Base-by-base conservation (phyloP, 1,140 invertebrate genomes). In the Archivesica marissinica region DNA sequence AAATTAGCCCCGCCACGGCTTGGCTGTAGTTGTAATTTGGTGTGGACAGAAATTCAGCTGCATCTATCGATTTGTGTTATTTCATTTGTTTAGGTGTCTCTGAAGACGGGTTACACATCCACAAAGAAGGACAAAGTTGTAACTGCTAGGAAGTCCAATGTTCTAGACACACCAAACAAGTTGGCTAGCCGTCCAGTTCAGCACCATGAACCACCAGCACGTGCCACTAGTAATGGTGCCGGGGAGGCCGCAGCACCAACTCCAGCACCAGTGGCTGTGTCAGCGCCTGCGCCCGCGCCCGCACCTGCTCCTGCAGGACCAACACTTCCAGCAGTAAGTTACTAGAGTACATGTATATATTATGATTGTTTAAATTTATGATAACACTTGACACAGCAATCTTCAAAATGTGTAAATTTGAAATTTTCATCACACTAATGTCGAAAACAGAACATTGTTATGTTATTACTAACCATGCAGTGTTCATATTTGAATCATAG, bases 41-140 rank as follows among this genome's bases (percentile, higher is more conserved):
- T n/a, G n/a, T n/a, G n/a, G n/a, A n/a, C n/a, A n/a, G n/a, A n/a
- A n/a, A n/a, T 44, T 47, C 23, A 41, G 47, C 20, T 44, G 13
- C 13, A 47, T 47, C 38, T 25, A 13, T 9, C 20, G 3, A 47
- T 13, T 23, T 17, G 28, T 30, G 7, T 70, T 30, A 70, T 54
- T 52, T 52, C 11, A 13, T 11, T 61, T 35, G 82, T 87, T 20
- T 84, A 95, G 94, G 89, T 94, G 70, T 94, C 90, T 68, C 89
- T 94, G 66, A 94, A 93, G 90, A 96, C 95, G 39, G 96, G 95
- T 77, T 94, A 93, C 50, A 88, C 90, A 92, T 93, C 92, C 86
- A 93, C 90, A 92, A 95, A 95, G 87, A 95, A 94, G 88, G 93
- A 94, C 75, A 94, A 95, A 33, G 93, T 96, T 86, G 95, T 91